A percentile compares a stretch with the other conserved stretches of the same genome.
phyloP scores from a whole-genome alignment of 2,797 vertebrate species.

The Hozukius guyotensis region DNA sequence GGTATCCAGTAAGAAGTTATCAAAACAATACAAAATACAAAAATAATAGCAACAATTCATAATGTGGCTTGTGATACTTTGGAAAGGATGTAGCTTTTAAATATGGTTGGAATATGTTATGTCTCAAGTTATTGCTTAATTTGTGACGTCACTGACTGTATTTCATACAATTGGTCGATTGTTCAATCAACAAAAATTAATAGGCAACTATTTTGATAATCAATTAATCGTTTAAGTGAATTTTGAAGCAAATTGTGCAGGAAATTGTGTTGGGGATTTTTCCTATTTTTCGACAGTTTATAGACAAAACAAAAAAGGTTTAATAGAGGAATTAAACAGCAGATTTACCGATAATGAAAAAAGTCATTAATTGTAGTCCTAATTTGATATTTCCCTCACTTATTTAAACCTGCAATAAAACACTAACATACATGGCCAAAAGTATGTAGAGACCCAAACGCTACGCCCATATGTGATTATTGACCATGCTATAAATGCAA shows the following conservation, averaged over 20 bases:
- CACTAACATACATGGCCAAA: no score
- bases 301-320: not conserved
- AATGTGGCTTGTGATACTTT: not conserved
- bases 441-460: no score
- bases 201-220: not conserved
- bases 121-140: not conserved
- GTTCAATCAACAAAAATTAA: not conserved
- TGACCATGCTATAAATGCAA: not conserved
- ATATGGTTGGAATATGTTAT: not conserved
- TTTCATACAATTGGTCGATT: not conserved
- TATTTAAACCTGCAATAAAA: no score
- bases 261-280: not conserved
- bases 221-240: not conserved
- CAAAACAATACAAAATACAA: fast-evolving
- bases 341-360: no score
- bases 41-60: not conserved
- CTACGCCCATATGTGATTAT: not conserved
- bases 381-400: no score
- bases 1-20: no score
- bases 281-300: not conserved
- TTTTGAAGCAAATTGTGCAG: not conserved
- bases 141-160: not conserved
- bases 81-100: not conserved
- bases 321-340: not conserved
- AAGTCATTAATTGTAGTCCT: no score